Evolutionary conservation across 2,888 invertebrate genomes (phyloP), one percentile per base, ranked within the genome.

Genomic region (Dynastes hyllus): DNA sequence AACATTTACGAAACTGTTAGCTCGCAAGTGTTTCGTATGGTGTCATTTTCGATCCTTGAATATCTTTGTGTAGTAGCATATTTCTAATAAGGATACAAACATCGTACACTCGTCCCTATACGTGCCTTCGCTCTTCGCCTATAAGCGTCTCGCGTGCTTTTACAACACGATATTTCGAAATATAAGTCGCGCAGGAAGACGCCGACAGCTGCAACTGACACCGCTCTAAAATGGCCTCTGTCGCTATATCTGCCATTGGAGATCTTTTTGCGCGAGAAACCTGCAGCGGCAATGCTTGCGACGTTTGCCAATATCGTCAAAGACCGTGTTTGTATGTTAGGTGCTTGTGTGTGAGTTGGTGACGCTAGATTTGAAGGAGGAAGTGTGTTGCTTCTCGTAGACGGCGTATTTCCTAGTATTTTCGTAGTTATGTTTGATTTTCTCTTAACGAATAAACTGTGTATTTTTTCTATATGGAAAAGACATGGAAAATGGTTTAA

Each of bases 141-240:
- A 37, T 37, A 37, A 37, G 5, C 32, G 32, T 37, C 32, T 5
- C 5, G 61, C 29, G 11, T 61, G 11, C 61, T 61, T 63, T 32
- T 63, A 63, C 63, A 45, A 8, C 45, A 63, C 63, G 63, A 63
- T 29, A 63, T 63, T 63, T 63, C 69, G 69, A 27, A 51, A 58
- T 58, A 27, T 58, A 58, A 69, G 27, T 69, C 69, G 51, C 45
- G 61, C 61, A 61, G 73, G 61, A 75, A 75, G 50, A 75, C 61
- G 45, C 45, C 73, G 40, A 75, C 73, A 50, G 73, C 73, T 75
- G 73, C 61, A 75, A 75, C 61, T 75, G 73, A 75, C 73, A 75
- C 73, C 73, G 45, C 61, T 75, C 45, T 75, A 61, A 61, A 75
- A 63, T 63, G 73, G 63, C 61, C 73, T 45, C 22, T 13, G 61